phyloP scores from a whole-genome alignment of 1,140 invertebrate species.

The Tachypleus tridentatus region DNA sequence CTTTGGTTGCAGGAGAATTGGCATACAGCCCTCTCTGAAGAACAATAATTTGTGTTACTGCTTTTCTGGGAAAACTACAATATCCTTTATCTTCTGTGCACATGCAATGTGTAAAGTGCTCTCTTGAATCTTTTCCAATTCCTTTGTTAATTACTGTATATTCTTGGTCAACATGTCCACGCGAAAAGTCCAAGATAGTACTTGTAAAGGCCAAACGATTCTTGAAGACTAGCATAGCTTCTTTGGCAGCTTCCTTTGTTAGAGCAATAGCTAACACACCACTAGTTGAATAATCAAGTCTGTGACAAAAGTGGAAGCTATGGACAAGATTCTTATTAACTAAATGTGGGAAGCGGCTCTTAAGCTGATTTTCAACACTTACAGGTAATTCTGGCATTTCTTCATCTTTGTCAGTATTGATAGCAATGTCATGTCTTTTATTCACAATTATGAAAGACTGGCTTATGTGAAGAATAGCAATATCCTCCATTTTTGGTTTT shows the following conservation, averaged over 20 bases:
- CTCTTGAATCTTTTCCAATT: constrained; percentile 42
- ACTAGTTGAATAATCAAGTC: constrained; percentile 67
- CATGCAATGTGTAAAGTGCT: constrained; percentile 46
- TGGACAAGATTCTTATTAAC: constrained; percentile 44
- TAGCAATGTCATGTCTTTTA: constrained; percentile 51
- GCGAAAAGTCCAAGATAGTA: constrained; percentile 58
- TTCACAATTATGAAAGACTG: constrained; percentile 49
- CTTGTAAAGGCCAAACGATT: constrained; percentile 46
- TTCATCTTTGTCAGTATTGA: constrained; percentile 47
- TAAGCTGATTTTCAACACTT: constrained; percentile 44
- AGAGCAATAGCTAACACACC: constrained; percentile 60
- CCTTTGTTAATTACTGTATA: constrained; percentile 29
- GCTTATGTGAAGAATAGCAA: constrained; percentile 40
- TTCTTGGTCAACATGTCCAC: constrained; percentile 47
- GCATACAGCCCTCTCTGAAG: constrained; percentile 52
- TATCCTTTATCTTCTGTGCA: constrained; percentile 34
- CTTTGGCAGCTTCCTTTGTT: constrained; percentile 49
- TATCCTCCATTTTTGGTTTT: too few relatives aligned
- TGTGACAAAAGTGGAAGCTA: constrained; percentile 58
- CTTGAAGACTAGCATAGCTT: constrained; percentile 48
- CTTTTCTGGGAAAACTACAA: constrained; percentile 40
- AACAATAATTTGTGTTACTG: constrained; percentile 48
- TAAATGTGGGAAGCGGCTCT: constrained; percentile 41
- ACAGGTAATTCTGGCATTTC: constrained; percentile 20
- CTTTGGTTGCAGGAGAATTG: constrained; percentile 52